phyloP scores from a whole-genome alignment of 2,797 vertebrate genomes.

The Chaunax sp. region DNA sequence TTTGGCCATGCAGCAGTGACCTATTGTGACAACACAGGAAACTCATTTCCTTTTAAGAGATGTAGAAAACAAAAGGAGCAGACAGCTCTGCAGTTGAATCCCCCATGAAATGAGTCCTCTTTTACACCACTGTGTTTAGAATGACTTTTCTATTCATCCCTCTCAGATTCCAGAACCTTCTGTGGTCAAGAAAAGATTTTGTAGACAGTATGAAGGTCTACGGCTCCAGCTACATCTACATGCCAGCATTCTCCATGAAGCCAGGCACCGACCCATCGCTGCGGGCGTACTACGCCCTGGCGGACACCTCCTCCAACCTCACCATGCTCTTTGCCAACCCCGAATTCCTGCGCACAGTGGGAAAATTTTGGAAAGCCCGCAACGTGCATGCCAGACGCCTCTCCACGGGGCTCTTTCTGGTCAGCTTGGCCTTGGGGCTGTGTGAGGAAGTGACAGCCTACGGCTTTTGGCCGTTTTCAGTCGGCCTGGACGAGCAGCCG shows the following conservation, averaged over 20 bases:
- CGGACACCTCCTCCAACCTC: constrained; percentile 90
- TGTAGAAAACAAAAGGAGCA: neutral
- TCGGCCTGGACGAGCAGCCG: constrained; percentile 85
- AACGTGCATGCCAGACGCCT: constrained; percentile 92
- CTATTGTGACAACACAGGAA: constrained; percentile 10
- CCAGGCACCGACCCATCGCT: constrained; percentile 93
- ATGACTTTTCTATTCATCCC: neutral
- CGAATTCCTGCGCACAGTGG: constrained; percentile 91
- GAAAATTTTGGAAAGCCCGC: constrained; percentile 93
- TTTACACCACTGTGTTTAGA: neutral
- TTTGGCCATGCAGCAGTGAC: too few species aligned
- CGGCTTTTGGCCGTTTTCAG: constrained; percentile 96
- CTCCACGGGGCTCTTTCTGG: constrained; percentile 95
- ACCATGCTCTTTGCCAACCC: constrained; percentile 96
- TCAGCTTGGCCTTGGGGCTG: constrained; percentile 92
- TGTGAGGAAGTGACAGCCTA: constrained; percentile 95
- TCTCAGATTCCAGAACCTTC: constrained; percentile 92
- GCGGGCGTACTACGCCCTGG: constrained; percentile 90
- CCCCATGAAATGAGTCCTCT: neutral
- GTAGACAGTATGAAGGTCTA: constrained; percentile 94
- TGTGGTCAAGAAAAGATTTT: constrained; percentile 94
- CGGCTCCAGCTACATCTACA: constrained; percentile 94
- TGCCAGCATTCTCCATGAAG: constrained; percentile 98
- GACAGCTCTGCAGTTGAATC: neutral
- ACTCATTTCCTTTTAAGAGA: neutral